Base-by-base conservation (phyloP, 2,797 vertebrate genomes). In the Notoglanidium macrostoma region DNA sequence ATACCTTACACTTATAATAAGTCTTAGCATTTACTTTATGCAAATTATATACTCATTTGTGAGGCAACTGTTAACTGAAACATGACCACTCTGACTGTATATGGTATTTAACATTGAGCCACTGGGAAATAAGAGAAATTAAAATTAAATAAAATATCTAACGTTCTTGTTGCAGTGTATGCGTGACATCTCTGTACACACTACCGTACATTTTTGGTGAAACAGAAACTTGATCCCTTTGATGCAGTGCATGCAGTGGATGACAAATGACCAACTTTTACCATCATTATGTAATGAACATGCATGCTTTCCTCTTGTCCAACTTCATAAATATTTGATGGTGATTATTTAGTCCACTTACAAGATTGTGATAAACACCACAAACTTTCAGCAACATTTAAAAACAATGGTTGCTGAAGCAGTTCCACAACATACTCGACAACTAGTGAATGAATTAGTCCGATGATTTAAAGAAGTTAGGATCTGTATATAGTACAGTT, bases 21-120 rank as follows among this genome's bases (percentile, higher is more conserved):
- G 88, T 91, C 72, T 92, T 94, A 84, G 63, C 87, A 82, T 87
- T 91, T 89, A 89, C 87, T 90, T 92, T 90, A 89, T 91, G 91
- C 89, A 92, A 89, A 91, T 90, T 94, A 94, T 91, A 90, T 91
- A 91, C 89, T 94, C 94, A 54, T 94, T 95, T 92, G 95, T 96
- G 95, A 97, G 95, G 95, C 96, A 95, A 93, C 95, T 95, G 95
- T 95, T 94, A 94, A 96, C 94, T 92, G 89, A 92, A 93, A 94
- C 92, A 95, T 96, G 94, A 95, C 94, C 94, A 95, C 96, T 95
- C 93, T 95, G 96, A 94, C 93, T 93, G 92, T 96, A 95, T 95
- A 95, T 96, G 95, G 93, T 96, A 96, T 96, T 96, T 96, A 96
- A 96, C 95, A 95, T 95, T 91, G 92, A 92, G 85, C 85, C 85